Percentiles rank a stretch among this genome's conserved stretches.
Conservation (phyloP, 2,797 vertebrate species). For the Sebastes ruberrimus region DNA sequence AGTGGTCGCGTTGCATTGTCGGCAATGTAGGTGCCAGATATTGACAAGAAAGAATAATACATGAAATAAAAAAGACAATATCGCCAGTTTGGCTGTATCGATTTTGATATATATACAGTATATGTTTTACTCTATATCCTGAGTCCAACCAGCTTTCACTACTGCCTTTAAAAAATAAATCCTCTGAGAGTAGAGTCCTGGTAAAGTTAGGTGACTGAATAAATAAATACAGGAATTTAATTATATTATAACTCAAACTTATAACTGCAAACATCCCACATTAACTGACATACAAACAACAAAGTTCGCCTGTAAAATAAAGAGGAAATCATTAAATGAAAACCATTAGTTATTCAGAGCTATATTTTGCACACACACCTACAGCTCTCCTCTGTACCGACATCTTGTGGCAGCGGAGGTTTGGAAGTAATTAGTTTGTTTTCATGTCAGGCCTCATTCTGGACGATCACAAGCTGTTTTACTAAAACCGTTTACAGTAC, state of each 20-base stretch:
- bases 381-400: neutral
- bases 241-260: neutral
- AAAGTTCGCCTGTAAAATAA: neutral
- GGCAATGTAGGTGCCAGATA: neutral
- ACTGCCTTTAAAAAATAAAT: neutral
- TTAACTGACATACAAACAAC: neutral
- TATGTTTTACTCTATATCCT: neutral
- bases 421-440: neutral
- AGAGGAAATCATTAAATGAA: neutral
- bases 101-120: neutral
- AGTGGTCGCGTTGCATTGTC: neutral
- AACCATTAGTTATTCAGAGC: neutral
- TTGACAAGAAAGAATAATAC: neutral
- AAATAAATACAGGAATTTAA: neutral
- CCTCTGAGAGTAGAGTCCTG: neutral
- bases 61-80: neutral
- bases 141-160: neutral
- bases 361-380: neutral
- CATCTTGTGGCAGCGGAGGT: neutral
- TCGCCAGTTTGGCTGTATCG: neutral
- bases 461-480: neutral
- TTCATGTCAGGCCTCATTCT: neutral
- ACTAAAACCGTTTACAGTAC: neutral
- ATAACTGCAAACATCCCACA: neutral
- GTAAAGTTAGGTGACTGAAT: neutral